phyloP scores from a whole-genome alignment of 2,113 vertebrate genomes.

The Xyliphius kryptos region DNA sequence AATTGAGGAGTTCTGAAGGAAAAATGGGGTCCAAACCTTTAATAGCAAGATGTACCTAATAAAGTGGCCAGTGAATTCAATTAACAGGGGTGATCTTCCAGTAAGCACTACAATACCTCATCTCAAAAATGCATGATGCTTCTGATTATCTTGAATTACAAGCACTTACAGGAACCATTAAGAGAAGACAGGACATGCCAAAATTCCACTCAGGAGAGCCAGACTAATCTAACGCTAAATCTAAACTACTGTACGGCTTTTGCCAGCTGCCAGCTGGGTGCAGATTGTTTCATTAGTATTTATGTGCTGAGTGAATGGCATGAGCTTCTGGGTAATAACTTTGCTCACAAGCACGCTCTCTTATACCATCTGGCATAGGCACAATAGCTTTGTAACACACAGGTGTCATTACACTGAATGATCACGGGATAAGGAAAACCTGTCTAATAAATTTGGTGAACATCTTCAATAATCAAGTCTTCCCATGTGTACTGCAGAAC shows the following conservation, averaged over 20 bases:
- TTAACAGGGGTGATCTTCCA: too few relatives aligned
- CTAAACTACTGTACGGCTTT: constrained; percentile 19
- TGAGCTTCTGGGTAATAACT: constrained; percentile 42
- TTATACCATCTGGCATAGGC: constrained; percentile 47
- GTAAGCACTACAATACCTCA: too few relatives aligned
- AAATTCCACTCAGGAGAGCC: constrained; percentile 24
- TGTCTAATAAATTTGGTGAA: too few relatives aligned
- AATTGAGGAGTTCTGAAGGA: too few relatives aligned
- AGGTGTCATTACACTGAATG: too few relatives aligned
- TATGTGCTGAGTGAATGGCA: constrained; percentile 43
- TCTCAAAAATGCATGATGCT: background rate
- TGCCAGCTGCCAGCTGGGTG: constrained; percentile 35
- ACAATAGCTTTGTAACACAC: too few relatives aligned
- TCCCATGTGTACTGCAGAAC: too few relatives aligned
- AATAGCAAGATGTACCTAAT: too few relatives aligned
- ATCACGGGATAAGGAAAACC: too few relatives aligned
- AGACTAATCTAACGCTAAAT: constrained; percentile 38
- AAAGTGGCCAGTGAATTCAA: too few relatives aligned
- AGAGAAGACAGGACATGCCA: constrained; percentile 6
- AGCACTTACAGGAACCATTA: constrained; percentile 6
- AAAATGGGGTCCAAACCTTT: too few relatives aligned
- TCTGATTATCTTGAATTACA: background rate
- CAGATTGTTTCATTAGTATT: constrained; percentile 40
- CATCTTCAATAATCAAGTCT: too few relatives aligned
- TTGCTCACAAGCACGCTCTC: constrained; percentile 39